A percentile compares a stretch with the other conserved stretches of the same genome.
These are phyloP conservation scores for Exephanes ischioxanthus DNA, from an alignment of 2,888 invertebrate genomes.

Conservation along the genomic window DNA sequence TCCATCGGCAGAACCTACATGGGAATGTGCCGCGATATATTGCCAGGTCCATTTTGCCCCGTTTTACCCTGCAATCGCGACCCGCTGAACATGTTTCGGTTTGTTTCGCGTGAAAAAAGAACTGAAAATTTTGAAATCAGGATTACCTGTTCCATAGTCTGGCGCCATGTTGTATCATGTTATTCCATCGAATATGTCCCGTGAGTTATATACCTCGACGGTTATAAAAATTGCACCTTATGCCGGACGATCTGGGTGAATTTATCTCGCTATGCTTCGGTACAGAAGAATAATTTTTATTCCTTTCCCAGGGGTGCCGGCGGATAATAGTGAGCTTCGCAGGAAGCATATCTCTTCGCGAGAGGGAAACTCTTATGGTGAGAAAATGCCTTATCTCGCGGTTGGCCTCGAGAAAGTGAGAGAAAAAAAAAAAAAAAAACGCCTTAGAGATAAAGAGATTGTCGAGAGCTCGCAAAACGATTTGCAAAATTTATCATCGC, in stretches of 20 bases:
- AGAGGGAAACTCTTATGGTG: constrained; percentile 21
- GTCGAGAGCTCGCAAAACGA: constrained; percentile 40
- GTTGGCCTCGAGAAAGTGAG: constrained; percentile 60
- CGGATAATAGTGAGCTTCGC: constrained; percentile 44
- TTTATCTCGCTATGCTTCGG: constrained; percentile 53
- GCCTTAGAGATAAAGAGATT: constrained; percentile 27
- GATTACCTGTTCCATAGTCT: background rate
- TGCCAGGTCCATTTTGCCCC: background rate
- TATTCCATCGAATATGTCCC: background rate
- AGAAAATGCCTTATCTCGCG: constrained; percentile 21
- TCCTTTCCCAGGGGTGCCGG: constrained; percentile 9
- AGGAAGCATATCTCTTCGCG: constrained; percentile 28
- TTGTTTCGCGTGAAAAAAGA: background rate
- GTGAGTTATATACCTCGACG: constrained; percentile 44
- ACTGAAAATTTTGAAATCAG: background rate
- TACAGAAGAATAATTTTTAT: constrained; percentile 41
- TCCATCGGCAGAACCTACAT: too few species aligned
- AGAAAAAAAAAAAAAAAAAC: constrained; percentile 25
- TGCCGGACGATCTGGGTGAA: constrained; percentile 24
- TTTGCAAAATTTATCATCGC: constrained; percentile 26
- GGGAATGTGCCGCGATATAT: background rate
- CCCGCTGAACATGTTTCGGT: background rate
- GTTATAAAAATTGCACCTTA: constrained; percentile 47
- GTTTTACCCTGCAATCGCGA: background rate
- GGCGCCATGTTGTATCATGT: background rate